These are phyloP conservation scores for Enteromius argenteus DNA, from an alignment of 2,797 vertebrate species.

Conservation along the genomic window DNA sequence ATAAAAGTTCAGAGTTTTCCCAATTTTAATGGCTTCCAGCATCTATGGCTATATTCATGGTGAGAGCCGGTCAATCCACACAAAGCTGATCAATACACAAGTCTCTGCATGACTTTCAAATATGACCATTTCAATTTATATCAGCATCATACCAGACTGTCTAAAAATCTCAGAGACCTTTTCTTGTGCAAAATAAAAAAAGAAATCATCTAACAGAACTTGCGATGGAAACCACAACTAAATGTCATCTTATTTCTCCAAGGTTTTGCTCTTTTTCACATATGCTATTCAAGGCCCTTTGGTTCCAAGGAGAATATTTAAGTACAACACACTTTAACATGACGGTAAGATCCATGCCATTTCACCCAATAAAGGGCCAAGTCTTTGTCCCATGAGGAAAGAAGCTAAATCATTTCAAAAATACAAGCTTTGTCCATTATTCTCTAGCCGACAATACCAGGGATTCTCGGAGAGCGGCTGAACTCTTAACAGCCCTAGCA, in stretches of 20 bases:
- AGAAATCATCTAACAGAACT: not conserved
- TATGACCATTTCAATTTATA: not conserved
- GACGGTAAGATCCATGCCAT: conserved; percentile 30
- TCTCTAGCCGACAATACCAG: conserved; percentile 47
- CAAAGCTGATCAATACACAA: no score
- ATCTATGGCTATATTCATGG: no score
- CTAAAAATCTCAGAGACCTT: not conserved
- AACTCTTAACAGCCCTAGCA: conserved; percentile 38
- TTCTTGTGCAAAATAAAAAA: not conserved
- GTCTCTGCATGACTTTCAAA: not conserved
- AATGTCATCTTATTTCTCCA: not conserved
- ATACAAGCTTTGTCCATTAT: conserved; percentile 59
- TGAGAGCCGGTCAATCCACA: no score
- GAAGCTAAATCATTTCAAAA: conserved; percentile 53
- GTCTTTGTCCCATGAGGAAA: conserved; percentile 36
- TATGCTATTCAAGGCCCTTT: not conserved
- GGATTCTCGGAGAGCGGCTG: conserved; percentile 47
- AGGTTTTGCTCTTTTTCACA: conserved; percentile 22
- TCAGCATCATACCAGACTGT: not conserved
- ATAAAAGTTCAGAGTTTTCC: not conserved
- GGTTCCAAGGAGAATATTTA: conserved; percentile 29
- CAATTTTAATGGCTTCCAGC: not conserved
- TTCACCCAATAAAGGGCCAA: conserved; percentile 49
- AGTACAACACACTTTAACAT: conserved; percentile 37
- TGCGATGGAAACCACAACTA: not conserved